Base-by-base conservation (phyloP, 1,140 invertebrate genomes). In the Apis cerana region DNA sequence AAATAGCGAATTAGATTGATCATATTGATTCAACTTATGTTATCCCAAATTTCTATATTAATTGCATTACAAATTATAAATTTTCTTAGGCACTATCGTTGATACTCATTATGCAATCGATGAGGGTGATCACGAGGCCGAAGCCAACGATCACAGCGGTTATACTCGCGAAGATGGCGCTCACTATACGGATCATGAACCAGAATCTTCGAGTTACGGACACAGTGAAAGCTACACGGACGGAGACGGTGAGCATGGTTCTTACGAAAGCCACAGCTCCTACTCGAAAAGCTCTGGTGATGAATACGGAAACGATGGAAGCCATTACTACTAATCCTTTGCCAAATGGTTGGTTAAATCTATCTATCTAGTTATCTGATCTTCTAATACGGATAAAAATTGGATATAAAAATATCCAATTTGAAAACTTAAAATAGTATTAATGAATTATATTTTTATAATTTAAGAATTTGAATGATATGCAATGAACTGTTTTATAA, bases 61-160 rank as follows among this genome's bases (percentile, higher is more conserved):
- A 52, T 17, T 15, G 7, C 12, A 61, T 54, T 54, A 19, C 74
- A 69, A 70, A 74, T 27, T 54, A 19, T 77, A 69, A 70, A 74
- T 27, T 71, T 84, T 10, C 75, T 48, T 50, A 93, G 93, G 89
- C 61, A 93, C 92, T 23, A 85, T 90, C 68, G 88, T 89, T 13
- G 90, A 92, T 76, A 80, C 86, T 50, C 90, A 92, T 75, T 92
- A 94, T 56, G 83, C 76, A 7, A 89, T 80, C 52, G 88, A 89
- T 7, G 89, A 85, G 4, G 90, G 82, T 1, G 91, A 91, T 56
- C 88, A 83, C 70, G 64, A 80, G 61, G 86, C 64, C 61, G 89
- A 84, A 43, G 82, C 80, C 23, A 78, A 82, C 54, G 90, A 90
- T 23, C 87, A 89, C 59, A 84, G 82, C 19, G 79, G 85, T 80